Base-by-base conservation (phyloP, 1,140 invertebrate species). In the Lepeophtheirus salmonis region DNA sequence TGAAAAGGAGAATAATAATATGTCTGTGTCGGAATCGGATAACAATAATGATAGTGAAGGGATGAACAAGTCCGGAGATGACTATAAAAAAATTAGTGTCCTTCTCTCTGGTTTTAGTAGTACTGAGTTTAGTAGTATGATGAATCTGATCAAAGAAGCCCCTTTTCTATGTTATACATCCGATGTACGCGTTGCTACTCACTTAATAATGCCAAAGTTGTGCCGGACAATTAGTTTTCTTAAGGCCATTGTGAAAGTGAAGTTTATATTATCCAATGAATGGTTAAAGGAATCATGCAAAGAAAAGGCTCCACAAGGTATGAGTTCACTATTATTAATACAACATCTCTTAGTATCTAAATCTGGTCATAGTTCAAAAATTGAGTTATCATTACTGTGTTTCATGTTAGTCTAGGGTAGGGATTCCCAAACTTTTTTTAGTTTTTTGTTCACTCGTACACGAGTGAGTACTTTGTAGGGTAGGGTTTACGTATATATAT, bases 191-290 rank as follows among this genome's bases (percentile, higher is more conserved):
- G 81, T 88, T 63, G 86, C 86, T 12, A 94, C 87, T 0, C 89
- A 96, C 72, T 74, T 96, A 14, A 79, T 97, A 0, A 83, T 91
- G 77, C 70, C 72, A 30, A 73, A 77, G 54, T 74, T 89, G 18
- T 77, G 77, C 30, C 76, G 89, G 56, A 91, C 90, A 0, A 77
- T 82, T 62, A 96, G 95, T 70, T 76, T 96, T 20, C 76, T 96
- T 14, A 81, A 80, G 66, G 83, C 84, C 66, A 74, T 94, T 23
- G 81, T 82, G 50, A 72, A 74, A 26, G 82, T 83, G 60, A 80
- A 83, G 65, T 81, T 83, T 70, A 78, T 96, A 23, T 75, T 95
- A 0, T 80, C 79, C 24, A 74, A 81, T 4, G 2, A 78, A 83
- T 96, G 92, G 92, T 67, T 97, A 6, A 71, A 79, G 14, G 85